These are phyloP conservation scores for Trichechus manatus DNA, from an alignment of 2,113 vertebrate genomes.

Conservation along the genomic window DNA sequence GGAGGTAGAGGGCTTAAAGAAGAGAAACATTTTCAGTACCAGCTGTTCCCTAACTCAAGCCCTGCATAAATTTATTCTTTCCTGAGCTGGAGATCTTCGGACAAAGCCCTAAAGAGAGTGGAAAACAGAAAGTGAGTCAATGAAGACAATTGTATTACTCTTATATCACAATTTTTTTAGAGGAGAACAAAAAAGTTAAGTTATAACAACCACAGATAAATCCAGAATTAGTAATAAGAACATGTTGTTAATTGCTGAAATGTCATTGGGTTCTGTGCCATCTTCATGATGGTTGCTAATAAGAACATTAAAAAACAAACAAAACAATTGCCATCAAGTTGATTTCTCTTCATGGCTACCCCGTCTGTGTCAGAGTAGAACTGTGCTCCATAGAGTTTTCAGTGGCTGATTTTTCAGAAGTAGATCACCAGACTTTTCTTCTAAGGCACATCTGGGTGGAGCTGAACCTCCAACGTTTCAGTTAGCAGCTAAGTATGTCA, in stretches of 20 bases:
- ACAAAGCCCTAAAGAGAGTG: constrained; percentile 30
- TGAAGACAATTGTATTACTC: constrained; percentile 16
- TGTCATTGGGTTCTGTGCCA: background rate
- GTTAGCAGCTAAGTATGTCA: background rate
- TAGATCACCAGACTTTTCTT: background rate
- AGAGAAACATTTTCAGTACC: constrained; percentile 78
- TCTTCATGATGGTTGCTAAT: background rate
- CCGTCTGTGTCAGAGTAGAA: background rate
- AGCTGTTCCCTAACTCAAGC: constrained; percentile 73
- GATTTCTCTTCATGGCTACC: background rate
- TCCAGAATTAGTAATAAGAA: background rate
- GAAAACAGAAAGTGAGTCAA: constrained; percentile 59
- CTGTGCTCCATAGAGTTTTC: background rate
- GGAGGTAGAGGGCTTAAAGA: constrained; percentile 71
- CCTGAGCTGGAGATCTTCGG: constrained; percentile 54
- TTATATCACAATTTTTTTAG: background rate
- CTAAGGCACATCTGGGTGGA: background rate
- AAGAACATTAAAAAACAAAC: background rate
- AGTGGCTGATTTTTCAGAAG: background rate
- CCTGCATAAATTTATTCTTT: constrained; percentile 73
- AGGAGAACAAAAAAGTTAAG: background rate
- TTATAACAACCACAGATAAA: background rate
- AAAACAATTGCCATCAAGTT: background rate
- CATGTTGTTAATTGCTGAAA: background rate
- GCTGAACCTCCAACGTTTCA: background rate